Evolutionary conservation across 1,140 invertebrate species (phyloP), one percentile per base, ranked within the genome.

Genomic region (Delia radicum): DNA sequence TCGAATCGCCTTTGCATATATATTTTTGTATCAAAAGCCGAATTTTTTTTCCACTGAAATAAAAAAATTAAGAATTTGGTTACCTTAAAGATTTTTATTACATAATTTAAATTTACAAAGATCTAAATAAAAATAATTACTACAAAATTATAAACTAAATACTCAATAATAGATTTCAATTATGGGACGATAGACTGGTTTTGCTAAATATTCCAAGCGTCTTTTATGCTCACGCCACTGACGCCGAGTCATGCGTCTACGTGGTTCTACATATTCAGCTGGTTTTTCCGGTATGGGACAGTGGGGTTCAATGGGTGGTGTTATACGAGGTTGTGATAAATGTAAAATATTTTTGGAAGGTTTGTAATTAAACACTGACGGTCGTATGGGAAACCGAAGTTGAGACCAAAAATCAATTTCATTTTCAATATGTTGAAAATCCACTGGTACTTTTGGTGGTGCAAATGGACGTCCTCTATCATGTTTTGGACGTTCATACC

Each of bases 221-320:
- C 80, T 76, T 62, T 82, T 79, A 77, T 85, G 83, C 55, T 82
- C 46, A 3, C 78, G 74, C 83, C 83, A 85, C 62, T 79, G 80
- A 10, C 77, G 78, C 27, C 76, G 48, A 10, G 81, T 84, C 4
- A 85, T 83, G 67, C 80, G 81, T 42, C 77, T 79, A 7, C 83
- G 77, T 18, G 74, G 76, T 0, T 74, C 69, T 15, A 75, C 48
- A 33, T 33, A 29, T n/a, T 71, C 74, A 7, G 74, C 33, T 0
- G 61, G 2, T 15, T 65, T 78, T 0, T 71, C 42, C 8, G 83
- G 81, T 12, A 81, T 79, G n/a, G 71, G 74, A 74, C 83, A 85
- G 67, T 85, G 83, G 0, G 79, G 80, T 1, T 77, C 78, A 29
- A 72, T 75, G 6, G 77, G 81, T 2, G 83, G 81, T 46, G 33